A percentile compares a stretch with the other conserved stretches of the same genome.
These are phyloP conservation scores for Siderastrea siderea DNA, from an alignment of 92 coral and sea anemone genomes.

Conservation along the genomic window DNA sequence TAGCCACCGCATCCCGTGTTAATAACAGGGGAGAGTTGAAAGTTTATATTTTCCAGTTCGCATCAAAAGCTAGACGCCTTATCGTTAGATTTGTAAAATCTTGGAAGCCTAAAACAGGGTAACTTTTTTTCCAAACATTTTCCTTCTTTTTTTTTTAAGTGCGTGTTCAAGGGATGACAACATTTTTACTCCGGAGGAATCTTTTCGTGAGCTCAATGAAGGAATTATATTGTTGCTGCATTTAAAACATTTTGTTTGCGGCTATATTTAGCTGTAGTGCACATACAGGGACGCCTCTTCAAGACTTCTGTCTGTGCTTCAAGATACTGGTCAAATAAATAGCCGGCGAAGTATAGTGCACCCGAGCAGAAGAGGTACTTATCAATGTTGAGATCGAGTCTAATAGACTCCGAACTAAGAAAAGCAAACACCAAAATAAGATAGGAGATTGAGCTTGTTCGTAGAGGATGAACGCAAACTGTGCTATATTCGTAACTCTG, in stretches of 20 bases:
- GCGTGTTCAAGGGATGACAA: conserved; percentile 5
- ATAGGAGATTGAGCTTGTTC: conserved; percentile 33
- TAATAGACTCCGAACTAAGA: conserved; percentile 41
- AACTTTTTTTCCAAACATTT: not conserved
- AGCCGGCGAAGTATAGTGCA: not conserved
- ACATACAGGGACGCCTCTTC: conserved; percentile 11
- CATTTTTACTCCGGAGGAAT: conserved; percentile 21
- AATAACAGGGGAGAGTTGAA: not conserved
- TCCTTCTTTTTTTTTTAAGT: not conserved
- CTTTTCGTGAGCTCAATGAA: conserved; percentile 15
- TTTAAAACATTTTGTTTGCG: not conserved
- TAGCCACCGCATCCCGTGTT: not conserved
- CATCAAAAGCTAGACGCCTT: not conserved
- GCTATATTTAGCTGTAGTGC: conserved; percentile 36
- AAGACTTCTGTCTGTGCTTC: conserved; percentile 27
- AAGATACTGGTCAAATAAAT: conserved; percentile 24
- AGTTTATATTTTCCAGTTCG: not conserved
- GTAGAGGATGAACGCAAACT: not conserved
- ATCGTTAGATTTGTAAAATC: not conserved
- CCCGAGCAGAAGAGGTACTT: conserved; percentile 10
- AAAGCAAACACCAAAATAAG: conserved; percentile 55
- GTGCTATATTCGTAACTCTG: not conserved
- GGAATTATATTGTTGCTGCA: conserved; percentile 22
- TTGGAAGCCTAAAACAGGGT: not conserved
- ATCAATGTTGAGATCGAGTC: conserved; percentile 36